Evolutionary conservation across 2,888 invertebrate genomes (phyloP).

Genomic region (Nymphalis urticae): DNA sequence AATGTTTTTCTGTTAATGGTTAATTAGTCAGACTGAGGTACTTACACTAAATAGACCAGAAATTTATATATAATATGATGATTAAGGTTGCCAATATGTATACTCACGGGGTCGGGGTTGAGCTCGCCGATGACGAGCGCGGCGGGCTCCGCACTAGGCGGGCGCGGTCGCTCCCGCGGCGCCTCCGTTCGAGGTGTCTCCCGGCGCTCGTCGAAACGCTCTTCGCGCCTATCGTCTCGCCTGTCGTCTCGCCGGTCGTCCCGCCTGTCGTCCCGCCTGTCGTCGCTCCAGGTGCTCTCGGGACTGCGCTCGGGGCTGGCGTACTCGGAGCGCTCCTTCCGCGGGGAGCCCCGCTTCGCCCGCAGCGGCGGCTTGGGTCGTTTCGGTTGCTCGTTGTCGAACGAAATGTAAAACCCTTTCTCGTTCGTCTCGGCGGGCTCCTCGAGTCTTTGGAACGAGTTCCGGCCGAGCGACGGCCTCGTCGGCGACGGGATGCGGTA

Average conservation of each 20-base stretch:
- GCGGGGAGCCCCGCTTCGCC: slow-evolving; percentile 87
- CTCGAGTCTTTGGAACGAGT: slow-evolving; percentile 85
- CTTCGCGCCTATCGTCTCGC: slow-evolving; percentile 42
- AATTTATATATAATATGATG: not conserved
- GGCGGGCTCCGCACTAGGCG: slow-evolving; percentile 58
- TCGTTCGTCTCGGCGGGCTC: slow-evolving; percentile 77
- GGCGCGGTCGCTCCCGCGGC: slow-evolving; percentile 42
- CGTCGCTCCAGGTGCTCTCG: slow-evolving; percentile 55
- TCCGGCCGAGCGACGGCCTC: slow-evolving; percentile 85
- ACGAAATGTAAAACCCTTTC: slow-evolving; percentile 96
- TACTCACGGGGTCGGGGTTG: slow-evolving; percentile 69
- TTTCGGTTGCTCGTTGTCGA: slow-evolving; percentile 93
- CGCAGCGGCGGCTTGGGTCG: slow-evolving; percentile 93
- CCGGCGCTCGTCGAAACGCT: slow-evolving; percentile 44
- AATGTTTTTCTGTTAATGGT: too few species aligned
- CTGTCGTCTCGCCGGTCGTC: slow-evolving; percentile 52
- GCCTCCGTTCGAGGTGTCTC: slow-evolving; percentile 41
- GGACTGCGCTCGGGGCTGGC: slow-evolving; percentile 63
- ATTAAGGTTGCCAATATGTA: not conserved
- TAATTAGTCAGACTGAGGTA: too few species aligned
- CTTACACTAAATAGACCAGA: too few species aligned
- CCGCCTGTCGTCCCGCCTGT: slow-evolving; percentile 46
- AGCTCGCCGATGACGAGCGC: slow-evolving; percentile 72
- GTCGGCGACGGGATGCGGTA: slow-evolving; percentile 95
- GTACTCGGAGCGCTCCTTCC: slow-evolving; percentile 83